These are phyloP conservation scores for Aldrovandia affinis DNA, from an alignment of 2,797 vertebrate genomes.

Conservation along the genomic window DNA sequence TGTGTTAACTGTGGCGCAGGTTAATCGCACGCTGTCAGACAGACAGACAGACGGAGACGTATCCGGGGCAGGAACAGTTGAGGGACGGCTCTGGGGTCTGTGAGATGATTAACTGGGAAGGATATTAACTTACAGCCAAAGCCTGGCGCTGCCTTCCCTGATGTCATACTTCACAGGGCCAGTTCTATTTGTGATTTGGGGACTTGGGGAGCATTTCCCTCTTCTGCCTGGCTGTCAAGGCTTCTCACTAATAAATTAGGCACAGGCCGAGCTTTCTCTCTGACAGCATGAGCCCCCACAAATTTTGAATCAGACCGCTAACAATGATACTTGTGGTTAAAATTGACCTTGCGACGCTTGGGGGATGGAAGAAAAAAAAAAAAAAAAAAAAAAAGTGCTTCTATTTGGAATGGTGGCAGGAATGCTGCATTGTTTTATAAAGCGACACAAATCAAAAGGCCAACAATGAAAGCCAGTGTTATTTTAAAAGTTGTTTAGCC, in stretches of 20 bases:
- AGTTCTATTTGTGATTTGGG: slow-evolving; percentile 22
- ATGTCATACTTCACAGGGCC: background rate
- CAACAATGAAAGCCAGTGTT: too few species aligned
- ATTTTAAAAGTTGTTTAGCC: too few species aligned
- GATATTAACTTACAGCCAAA: slow-evolving; percentile 10
- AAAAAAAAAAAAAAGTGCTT: too few species aligned
- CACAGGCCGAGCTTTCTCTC: background rate
- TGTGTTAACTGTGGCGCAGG: background rate
- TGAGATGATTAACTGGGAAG: background rate
- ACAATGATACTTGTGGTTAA: background rate
- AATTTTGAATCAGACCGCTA: too few species aligned
- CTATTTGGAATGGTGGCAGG: too few species aligned
- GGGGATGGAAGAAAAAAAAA: too few species aligned
- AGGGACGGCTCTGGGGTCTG: background rate
- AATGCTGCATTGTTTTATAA: background rate
- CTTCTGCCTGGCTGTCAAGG: background rate
- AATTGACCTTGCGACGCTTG: too few species aligned
- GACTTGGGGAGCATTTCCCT: background rate
- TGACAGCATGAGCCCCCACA: too few species aligned
- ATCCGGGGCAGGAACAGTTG: background rate
- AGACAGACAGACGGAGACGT: background rate
- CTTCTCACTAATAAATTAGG: background rate
- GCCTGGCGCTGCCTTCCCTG: background rate
- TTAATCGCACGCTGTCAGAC: background rate
- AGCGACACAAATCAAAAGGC: too few species aligned